A percentile compares a stretch with the other conserved stretches of the same genome.
Conservation (phyloP, 1,140 invertebrate species). For the Aradophagus sp. region DNA sequence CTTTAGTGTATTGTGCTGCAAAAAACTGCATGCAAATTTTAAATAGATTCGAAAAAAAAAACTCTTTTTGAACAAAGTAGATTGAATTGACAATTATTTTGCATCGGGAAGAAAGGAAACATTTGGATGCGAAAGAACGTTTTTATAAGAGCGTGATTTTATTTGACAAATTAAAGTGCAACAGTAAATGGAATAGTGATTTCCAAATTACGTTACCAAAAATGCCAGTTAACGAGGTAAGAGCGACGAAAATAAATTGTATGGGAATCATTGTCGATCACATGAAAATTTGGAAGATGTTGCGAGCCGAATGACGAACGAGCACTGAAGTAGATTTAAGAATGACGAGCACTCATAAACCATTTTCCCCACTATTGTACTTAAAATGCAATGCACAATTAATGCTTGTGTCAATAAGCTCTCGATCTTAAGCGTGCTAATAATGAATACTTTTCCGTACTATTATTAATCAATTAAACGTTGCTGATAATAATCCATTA, state of each 20-base stretch:
- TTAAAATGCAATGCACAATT: conserved; percentile 32
- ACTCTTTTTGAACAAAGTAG: too few relatives aligned
- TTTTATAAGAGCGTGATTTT: too few relatives aligned
- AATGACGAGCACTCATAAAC: conserved; percentile 52
- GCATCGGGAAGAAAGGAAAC: too few relatives aligned
- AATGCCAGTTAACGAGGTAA: conserved; percentile 36
- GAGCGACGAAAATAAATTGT: conserved; percentile 27
- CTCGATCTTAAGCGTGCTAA: too few relatives aligned
- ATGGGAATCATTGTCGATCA: conserved; percentile 34
- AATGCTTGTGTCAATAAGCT: conserved; percentile 7
- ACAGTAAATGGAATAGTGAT: background rate
- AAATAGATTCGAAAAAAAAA: too few relatives aligned
- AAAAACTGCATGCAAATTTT: too few relatives aligned
- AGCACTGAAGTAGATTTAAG: conserved; percentile 51
- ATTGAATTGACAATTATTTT: too few relatives aligned
- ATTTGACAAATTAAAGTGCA: background rate
- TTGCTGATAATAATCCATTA: too few relatives aligned
- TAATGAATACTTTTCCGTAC: too few relatives aligned
- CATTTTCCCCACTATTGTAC: conserved; percentile 50
- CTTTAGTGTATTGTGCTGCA: too few relatives aligned
- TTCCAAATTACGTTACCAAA: conserved; percentile 40
- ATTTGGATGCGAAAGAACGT: too few relatives aligned
- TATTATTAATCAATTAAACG: too few relatives aligned
- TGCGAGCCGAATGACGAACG: conserved; percentile 32
- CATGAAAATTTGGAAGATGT: conserved; percentile 10